A percentile compares a stretch with the other conserved stretches of the same genome.
These are phyloP conservation scores for Cyprinus carpio DNA, from an alignment of 2,113 vertebrate genomes.

Conservation along the genomic window DNA sequence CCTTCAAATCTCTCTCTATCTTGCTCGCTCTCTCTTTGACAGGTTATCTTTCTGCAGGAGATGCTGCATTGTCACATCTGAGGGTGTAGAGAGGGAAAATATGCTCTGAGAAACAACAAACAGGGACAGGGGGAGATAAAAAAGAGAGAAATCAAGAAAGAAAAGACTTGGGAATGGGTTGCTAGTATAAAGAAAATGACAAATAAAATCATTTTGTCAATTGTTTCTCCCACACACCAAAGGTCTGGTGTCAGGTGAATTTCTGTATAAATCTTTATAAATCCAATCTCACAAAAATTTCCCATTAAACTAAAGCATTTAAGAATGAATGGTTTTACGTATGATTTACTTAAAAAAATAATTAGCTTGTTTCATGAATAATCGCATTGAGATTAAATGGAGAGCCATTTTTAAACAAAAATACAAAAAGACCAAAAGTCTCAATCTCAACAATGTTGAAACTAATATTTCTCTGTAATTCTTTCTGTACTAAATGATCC, in stretches of 20 bases:
- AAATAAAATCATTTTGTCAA: background rate
- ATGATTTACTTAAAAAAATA: background rate
- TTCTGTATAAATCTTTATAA: background rate
- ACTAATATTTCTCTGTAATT: background rate
- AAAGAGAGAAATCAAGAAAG: constrained; percentile 41
- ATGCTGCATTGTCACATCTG: constrained; percentile 55
- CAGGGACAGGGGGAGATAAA: constrained; percentile 28
- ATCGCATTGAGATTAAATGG: background rate
- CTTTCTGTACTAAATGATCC: background rate
- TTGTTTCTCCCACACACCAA: background rate
- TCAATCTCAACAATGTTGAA: background rate
- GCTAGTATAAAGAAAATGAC: constrained; percentile 5
- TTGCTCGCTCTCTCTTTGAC: constrained; percentile 46
- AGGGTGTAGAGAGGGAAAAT: constrained; percentile 30
- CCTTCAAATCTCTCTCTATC: constrained; percentile 34
- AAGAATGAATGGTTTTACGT: background rate
- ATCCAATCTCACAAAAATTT: background rate
- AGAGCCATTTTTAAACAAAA: background rate
- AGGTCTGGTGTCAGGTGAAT: background rate
- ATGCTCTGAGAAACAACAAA: constrained; percentile 52
- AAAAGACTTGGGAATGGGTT: background rate
- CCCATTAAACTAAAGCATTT: background rate
- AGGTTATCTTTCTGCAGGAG: constrained; percentile 62
- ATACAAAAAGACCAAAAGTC: background rate
- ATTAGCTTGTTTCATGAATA: background rate